Evolutionary conservation across 2,888 invertebrate genomes (phyloP).

Genomic region (Geophilus truncorum): DNA sequence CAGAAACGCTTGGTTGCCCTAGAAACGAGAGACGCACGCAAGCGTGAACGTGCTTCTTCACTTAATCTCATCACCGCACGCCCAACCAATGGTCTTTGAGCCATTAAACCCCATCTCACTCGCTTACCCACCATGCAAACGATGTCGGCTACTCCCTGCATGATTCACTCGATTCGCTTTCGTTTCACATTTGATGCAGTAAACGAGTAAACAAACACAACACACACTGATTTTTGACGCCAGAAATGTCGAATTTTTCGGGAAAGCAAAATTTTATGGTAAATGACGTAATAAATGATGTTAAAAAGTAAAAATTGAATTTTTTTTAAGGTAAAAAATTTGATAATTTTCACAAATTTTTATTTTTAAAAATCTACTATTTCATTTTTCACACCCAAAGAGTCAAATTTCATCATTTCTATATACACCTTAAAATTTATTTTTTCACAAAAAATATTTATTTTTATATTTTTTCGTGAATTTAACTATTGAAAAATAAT

Average conservation of each 20-base stretch:
- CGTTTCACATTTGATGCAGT: not conserved
- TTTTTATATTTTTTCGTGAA: too few relatives aligned
- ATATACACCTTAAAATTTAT: too few relatives aligned
- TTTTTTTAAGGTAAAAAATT: too few relatives aligned
- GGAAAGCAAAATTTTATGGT: too few relatives aligned
- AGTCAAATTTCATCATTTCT: too few relatives aligned
- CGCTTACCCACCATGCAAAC: not conserved
- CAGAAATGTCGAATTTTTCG: not conserved
- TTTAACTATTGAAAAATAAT: too few relatives aligned
- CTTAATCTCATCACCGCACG: not conserved
- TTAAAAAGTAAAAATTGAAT: too few relatives aligned
- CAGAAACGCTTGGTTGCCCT: not conserved
- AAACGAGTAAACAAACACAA: not conserved
- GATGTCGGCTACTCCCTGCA: not conserved
- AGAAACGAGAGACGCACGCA: not conserved
- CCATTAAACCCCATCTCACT: not conserved
- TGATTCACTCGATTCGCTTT: not conserved
- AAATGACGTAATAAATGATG: too few relatives aligned
- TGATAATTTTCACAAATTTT: too few relatives aligned
- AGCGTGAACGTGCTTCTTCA: not conserved
- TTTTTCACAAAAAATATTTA: too few relatives aligned
- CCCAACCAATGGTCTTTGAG: not conserved
- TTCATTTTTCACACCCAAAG: not conserved
- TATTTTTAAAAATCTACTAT: too few relatives aligned
- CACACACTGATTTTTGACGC: not conserved